Evolutionary conservation across 1,140 invertebrate genomes (phyloP).

Genomic region (Nylanderia fulva): DNA sequence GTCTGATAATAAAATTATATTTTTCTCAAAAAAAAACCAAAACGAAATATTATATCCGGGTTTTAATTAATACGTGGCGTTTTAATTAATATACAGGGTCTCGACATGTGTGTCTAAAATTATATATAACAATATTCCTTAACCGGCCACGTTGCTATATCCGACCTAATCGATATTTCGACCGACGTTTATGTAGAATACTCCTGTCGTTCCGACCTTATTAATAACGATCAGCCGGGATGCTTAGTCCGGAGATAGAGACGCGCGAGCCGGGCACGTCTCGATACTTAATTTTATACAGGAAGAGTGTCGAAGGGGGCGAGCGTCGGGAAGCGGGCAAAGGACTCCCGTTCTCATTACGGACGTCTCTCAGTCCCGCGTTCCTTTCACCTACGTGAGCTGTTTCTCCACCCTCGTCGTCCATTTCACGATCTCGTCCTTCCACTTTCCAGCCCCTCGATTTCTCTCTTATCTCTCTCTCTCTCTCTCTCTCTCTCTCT

Average conservation of each 20-base stretch:
- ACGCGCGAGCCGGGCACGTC: slow-evolving; percentile 56
- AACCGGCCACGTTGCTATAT: not conserved
- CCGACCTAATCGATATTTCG: slow-evolving; percentile 50
- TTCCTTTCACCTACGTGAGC: slow-evolving; percentile 56
- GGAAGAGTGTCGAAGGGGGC: slow-evolving; percentile 59
- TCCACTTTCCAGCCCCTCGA: not conserved
- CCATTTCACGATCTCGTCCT: slow-evolving; percentile 16
- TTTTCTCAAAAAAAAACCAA: not conserved
- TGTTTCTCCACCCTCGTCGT: slow-evolving; percentile 11
- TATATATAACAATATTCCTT: slow-evolving; percentile 22
- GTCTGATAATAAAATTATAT: not conserved
- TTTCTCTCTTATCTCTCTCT: slow-evolving; percentile 1
- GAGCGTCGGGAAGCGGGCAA: not conserved
- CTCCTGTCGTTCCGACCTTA: slow-evolving; percentile 52
- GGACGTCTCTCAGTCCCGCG: slow-evolving; percentile 29
- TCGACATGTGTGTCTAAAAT: not conserved
- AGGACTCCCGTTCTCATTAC: slow-evolving; percentile 34
- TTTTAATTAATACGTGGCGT: not conserved
- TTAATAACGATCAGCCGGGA: slow-evolving; percentile 69
- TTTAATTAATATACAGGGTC: not conserved
- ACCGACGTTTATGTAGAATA: slow-evolving; percentile 44
- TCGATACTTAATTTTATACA: slow-evolving; percentile 70
- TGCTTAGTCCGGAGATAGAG: slow-evolving; percentile 69
- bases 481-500: slow-evolving; percentile 14
- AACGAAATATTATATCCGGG: not conserved